Evolutionary conservation across 1,140 invertebrate species (phyloP).

Genomic region (Hyphantria cunea): DNA sequence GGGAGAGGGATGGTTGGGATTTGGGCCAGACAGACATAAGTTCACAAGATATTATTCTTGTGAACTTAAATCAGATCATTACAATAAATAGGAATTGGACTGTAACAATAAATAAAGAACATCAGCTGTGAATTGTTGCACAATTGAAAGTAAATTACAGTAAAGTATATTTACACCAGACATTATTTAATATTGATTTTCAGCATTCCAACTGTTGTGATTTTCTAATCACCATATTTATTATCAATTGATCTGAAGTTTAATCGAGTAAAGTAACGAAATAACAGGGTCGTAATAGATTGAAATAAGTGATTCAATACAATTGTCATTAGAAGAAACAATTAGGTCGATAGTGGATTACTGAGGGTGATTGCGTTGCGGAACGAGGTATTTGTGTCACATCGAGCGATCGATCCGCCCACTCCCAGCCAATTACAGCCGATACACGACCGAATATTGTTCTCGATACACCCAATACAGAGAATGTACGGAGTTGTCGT

Average conservation of each 20-base stretch:
- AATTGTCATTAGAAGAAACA: conserved; percentile 71
- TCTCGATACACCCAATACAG: conserved; percentile 47
- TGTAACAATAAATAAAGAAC: too few relatives aligned
- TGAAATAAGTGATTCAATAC: conserved; percentile 58
- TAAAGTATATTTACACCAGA: too few relatives aligned
- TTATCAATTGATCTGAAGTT: conserved; percentile 1
- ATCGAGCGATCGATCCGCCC: conserved; percentile 68
- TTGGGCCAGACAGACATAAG: too few relatives aligned
- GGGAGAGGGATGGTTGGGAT: too few relatives aligned
- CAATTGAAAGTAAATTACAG: too few relatives aligned
- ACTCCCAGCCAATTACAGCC: conserved; percentile 68
- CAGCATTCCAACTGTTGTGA: background rate
- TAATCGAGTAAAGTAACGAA: conserved; percentile 46
- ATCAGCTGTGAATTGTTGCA: too few relatives aligned
- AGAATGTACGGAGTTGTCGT: conserved; percentile 18
- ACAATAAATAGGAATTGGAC: too few relatives aligned
- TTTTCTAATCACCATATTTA: background rate
- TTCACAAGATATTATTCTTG: too few relatives aligned
- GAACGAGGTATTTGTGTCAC: conserved; percentile 72
- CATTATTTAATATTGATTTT: too few relatives aligned
- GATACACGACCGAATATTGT: conserved; percentile 70
- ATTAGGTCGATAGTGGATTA: conserved; percentile 75
- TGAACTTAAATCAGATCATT: too few relatives aligned
- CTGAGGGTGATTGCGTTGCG: conserved; percentile 62
- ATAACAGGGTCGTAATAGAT: conserved; percentile 53